Conservation (phyloP, 2,113 vertebrate genomes). For the Nothoprocta perdicaria region DNA sequence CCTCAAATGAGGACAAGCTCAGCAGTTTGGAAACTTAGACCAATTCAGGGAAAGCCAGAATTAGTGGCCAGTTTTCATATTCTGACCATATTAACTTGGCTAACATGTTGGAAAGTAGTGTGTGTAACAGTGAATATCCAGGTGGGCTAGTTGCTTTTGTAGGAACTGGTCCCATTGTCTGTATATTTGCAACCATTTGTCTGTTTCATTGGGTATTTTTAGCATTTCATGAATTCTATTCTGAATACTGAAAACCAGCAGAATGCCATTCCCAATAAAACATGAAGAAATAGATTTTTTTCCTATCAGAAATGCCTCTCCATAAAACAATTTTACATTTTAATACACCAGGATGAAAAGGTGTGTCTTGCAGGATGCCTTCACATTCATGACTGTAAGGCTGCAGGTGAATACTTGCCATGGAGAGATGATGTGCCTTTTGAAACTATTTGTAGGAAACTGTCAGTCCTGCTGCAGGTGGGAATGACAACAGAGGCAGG, state of each 20-base stretch:
- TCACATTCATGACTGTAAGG: constrained; percentile 31
- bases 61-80: background rate
- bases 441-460: constrained; percentile 48
- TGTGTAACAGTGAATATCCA: background rate
- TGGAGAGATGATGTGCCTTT: constrained; percentile 69
- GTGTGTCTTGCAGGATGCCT: constrained; percentile 39
- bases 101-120: background rate
- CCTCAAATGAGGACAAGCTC: background rate
- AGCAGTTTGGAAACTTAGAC: background rate
- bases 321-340: constrained; percentile 13
- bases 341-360: background rate
- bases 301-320: constrained; percentile 47
- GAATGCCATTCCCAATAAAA: background rate
- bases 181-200: background rate
- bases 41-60: background rate
- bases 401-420: background rate
- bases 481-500: constrained; percentile 49
- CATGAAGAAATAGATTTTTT: constrained; percentile 8
- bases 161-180: constrained; percentile 7
- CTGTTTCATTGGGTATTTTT: constrained; percentile 25
- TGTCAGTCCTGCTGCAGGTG: constrained; percentile 15
- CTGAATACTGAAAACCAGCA: constrained; percentile 59
- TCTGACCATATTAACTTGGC: background rate
- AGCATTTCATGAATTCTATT: constrained; percentile 35
- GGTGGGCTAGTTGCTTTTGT: constrained; percentile 37